Percentiles rank a stretch among this genome's conserved stretches.
Evolutionary conservation across 2,888 invertebrate species (phyloP).

Genomic region (Bellardia pandia): DNA sequence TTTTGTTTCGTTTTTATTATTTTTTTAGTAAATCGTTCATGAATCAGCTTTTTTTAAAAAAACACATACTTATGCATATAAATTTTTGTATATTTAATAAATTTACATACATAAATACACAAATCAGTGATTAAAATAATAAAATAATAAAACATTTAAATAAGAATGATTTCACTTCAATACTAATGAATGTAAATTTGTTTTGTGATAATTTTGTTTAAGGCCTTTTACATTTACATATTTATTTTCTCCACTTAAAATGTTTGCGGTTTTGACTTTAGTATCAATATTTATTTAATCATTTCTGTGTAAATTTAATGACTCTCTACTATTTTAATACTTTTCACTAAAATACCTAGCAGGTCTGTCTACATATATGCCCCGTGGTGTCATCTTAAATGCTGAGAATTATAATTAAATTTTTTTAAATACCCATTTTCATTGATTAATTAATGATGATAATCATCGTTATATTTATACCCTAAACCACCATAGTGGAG

Average conservation of each 20-base stretch:
- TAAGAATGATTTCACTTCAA: constrained; percentile 29
- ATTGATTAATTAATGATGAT: no score
- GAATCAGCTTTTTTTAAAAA: constrained; percentile 31
- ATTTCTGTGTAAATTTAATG: constrained; percentile 14
- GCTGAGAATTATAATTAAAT: no score
- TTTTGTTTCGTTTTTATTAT: neutral
- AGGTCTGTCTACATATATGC: no score
- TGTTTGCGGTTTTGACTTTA: constrained; percentile 25
- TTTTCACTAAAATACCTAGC: no score
- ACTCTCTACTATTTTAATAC: neutral
- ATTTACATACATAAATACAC: neutral
- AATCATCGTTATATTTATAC: no score
- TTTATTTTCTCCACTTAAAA: constrained; percentile 3
- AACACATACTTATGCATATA: neutral
- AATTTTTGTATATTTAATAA: constrained; percentile 32
- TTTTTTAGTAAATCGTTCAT: neutral
- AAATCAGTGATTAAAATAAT: no score
- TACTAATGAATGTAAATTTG: constrained; percentile 1
- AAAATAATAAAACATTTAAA: neutral
- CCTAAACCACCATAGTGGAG: no score
- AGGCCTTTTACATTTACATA: neutral
- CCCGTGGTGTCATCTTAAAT: no score
- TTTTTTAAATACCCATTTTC: no score
- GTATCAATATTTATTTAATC: constrained; percentile 5
- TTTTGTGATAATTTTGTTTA: constrained; percentile 21